phyloP scores from a whole-genome alignment of 2,113 vertebrate genomes.

The Sus scrofa region DNA sequence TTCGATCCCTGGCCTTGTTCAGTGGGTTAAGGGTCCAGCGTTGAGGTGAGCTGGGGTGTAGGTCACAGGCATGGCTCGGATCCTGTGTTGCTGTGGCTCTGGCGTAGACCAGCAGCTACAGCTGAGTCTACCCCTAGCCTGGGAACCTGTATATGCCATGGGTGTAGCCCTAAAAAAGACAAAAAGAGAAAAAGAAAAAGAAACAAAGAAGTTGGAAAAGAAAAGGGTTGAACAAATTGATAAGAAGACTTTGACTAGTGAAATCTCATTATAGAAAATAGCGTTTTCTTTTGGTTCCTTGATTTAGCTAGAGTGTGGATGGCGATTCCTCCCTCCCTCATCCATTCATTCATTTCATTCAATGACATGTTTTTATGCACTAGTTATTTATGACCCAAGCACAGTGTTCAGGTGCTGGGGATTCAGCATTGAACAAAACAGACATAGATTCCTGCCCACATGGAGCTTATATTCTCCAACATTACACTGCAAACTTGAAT shows the following conservation, averaged over 20 bases:
- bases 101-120: no score
- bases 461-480: not conserved
- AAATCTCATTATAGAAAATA: constrained; percentile 26
- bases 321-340: not conserved
- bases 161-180: no score
- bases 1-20: no score
- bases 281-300: not conserved
- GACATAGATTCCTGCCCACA: not conserved
- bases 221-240: not conserved
- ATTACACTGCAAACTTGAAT: not conserved
- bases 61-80: no score
- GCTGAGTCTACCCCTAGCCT: no score
- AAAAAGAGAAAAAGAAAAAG: constrained; percentile 1
- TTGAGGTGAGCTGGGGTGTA: no score
- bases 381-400: not conserved
- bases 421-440: constrained; percentile 37
- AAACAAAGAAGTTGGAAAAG: not conserved
- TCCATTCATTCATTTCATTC: not conserved
- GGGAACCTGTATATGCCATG: no score
- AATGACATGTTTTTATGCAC: not conserved
- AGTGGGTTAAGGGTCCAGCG: no score
- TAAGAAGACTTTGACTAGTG: constrained; percentile 8
- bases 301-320: not conserved
- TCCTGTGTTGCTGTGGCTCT: no score
- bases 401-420: not conserved